Base-by-base conservation (phyloP, 2,888 invertebrate genomes). In the Amiota minor region DNA sequence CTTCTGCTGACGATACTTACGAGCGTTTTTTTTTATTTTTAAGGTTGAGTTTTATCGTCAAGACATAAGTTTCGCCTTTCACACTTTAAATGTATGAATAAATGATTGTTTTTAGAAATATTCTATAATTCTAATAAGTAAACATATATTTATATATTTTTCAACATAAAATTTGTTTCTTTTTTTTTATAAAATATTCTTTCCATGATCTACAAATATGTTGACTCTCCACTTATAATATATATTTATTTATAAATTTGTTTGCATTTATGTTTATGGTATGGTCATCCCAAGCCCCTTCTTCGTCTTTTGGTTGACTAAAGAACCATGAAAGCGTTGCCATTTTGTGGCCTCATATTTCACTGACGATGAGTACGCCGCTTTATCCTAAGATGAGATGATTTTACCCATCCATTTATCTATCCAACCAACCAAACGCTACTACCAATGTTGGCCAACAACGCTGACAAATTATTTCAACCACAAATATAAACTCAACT, bases 281-380 rank as follows among this genome's bases (percentile, higher is more conserved):
- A n/a, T n/a, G n/a, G n/a, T 61, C 35, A 2, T 9, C 11, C 12
- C 62, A 20, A 11, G 9, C 6, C 11, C 59, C 59, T 10, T 12
- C 23, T 53, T 59, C 59, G 18, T 62, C 16, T 16, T 62, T 6
- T 35, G 62, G 8, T 23, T 49, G 47, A 14, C 53, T 53, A 68
- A 68, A 50, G 46, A 68, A 14, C 23, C 67, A 68, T 68, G 67
- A 68, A 68, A 68, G 53, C 23, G 53, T 16, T 20, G 50, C 67
- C 67, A 68, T 68, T 53, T 68, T 68, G 50, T 47, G 67, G n/a
- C 50, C 53, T 68, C 67, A 68, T 68, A 68, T 68, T 68, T 68
- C 67, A 68, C 67, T 23, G 47, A 35, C 35, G 6, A 35, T 35
- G 6, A 23, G 6, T 35, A 35, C 6, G 35, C 35, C 35, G 35